A percentile compares a stretch with the other conserved stretches of the same genome.
Evolutionary conservation across 2,797 vertebrate species (phyloP).

Genomic region (Dallia pectoralis): DNA sequence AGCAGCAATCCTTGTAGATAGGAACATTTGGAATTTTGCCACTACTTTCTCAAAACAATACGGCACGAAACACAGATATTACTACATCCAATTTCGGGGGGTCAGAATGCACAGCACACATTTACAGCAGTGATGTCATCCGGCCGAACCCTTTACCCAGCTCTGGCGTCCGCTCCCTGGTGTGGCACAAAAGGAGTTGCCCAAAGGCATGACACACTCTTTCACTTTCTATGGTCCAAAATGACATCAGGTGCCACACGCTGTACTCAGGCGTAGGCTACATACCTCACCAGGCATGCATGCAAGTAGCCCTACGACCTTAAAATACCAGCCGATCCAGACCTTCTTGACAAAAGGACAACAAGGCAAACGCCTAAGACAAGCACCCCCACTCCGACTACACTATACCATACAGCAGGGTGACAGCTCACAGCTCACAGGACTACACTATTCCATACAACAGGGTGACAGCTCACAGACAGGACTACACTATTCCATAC

Average conservation of each 20-base stretch:
- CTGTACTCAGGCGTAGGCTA: background rate
- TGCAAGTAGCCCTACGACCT: background rate
- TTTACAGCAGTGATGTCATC: background rate
- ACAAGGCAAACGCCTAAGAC: background rate
- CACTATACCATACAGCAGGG: too few relatives aligned
- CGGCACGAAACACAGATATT: too few relatives aligned
- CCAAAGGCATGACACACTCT: background rate
- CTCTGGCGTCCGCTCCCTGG: background rate
- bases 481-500: too few relatives aligned
- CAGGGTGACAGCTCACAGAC: too few relatives aligned
- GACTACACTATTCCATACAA: too few relatives aligned
- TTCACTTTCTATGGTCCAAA: background rate
- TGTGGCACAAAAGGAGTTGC: too few relatives aligned
- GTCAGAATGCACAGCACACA: background rate
- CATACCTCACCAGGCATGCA: background rate
- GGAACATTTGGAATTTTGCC: background rate
- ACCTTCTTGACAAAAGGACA: background rate
- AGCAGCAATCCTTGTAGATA: background rate
- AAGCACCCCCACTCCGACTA: background rate
- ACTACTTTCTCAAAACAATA: background rate
- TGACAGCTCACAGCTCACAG: too few relatives aligned
- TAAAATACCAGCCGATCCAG: constrained; percentile 9
- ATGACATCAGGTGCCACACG: background rate
- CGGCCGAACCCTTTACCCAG: background rate
- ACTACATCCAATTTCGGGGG: background rate